Conservation (phyloP, 2,797 vertebrate genomes). For the Etheostoma nigrum region DNA sequence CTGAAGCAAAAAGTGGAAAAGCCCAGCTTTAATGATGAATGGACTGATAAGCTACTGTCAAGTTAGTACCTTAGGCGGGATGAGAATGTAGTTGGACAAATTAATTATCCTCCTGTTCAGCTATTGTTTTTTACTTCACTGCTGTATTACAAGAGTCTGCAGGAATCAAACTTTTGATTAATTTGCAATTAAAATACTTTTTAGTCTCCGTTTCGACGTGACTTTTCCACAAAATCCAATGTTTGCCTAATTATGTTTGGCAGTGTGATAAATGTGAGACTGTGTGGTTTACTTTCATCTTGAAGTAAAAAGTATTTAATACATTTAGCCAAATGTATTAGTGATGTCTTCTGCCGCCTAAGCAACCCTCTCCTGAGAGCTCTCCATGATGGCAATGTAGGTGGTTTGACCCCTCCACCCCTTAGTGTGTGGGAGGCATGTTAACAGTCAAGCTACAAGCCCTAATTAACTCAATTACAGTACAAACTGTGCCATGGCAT, state of each 20-base stretch:
- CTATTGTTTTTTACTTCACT: not conserved
- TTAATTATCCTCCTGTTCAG: not conserved
- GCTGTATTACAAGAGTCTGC: not conserved
- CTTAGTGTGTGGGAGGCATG: constrained; percentile 36
- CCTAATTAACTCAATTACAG: constrained; percentile 70
- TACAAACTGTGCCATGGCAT: constrained; percentile 24
- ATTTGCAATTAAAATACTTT: constrained; percentile 8
- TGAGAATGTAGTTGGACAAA: constrained; percentile 10
- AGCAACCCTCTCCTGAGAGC: too few relatives aligned
- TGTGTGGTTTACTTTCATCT: constrained; percentile 12
- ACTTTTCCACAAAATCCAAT: not conserved
- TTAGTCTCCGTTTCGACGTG: not conserved
- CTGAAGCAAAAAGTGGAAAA: too few relatives aligned
- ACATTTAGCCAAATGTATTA: not conserved
- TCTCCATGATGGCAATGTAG: too few relatives aligned
- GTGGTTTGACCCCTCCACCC: constrained; percentile 6
- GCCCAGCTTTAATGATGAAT: too few relatives aligned
- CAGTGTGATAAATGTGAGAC: constrained; percentile 10
- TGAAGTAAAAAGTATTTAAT: constrained; percentile 34
- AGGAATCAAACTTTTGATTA: not conserved
- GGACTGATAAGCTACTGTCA: too few relatives aligned
- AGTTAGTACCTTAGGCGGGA: not conserved
- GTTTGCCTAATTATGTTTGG: not conserved
- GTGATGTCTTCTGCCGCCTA: too few relatives aligned
- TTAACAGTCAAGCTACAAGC: constrained; percentile 40